These are phyloP conservation scores for Macquaria ambigua DNA, from an alignment of 2,113 vertebrate species.

Conservation along the genomic window DNA sequence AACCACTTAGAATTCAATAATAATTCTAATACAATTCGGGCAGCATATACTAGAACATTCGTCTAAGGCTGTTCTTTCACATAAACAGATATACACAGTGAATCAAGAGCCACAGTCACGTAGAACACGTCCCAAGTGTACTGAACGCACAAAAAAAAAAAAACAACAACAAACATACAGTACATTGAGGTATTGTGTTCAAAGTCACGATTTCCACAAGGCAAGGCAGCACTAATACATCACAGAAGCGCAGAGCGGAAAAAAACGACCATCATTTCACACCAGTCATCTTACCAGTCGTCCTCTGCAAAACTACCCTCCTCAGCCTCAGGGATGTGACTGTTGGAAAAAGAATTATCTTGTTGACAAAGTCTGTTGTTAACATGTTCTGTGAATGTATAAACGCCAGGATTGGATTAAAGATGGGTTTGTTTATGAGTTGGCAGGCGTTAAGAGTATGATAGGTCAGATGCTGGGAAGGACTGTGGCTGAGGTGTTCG, in stretches of 20 bases:
- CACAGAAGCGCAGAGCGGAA: constrained; percentile 73
- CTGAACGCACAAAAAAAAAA: constrained; percentile 49
- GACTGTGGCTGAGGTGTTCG: not conserved
- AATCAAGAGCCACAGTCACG: constrained; percentile 53
- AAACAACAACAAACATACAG: constrained; percentile 40
- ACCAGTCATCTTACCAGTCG: constrained; percentile 91
- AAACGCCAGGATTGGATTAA: constrained; percentile 8
- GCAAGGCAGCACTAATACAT: constrained; percentile 77
- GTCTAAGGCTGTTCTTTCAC: constrained; percentile 12
- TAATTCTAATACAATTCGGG: not conserved
- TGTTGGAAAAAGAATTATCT: constrained; percentile 81
- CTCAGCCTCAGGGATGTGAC: constrained; percentile 94
- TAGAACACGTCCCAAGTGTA: constrained; percentile 52
- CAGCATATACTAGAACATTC: not conserved
- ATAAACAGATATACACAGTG: constrained; percentile 30
- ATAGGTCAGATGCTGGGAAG: constrained; percentile 18
- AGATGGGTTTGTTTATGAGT: constrained; percentile 39
- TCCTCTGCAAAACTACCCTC: constrained; percentile 94
- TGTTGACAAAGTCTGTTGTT: constrained; percentile 66
- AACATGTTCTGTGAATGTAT: constrained; percentile 27
- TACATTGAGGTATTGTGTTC: constrained; percentile 47
- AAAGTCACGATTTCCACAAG: constrained; percentile 74
- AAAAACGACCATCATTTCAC: constrained; percentile 57
- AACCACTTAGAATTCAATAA: not conserved
- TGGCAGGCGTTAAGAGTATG: constrained; percentile 7